Evolutionary conservation across 2,888 invertebrate genomes (phyloP), one percentile per base, ranked within the genome.

Genomic region (Tenodera sinensis): DNA sequence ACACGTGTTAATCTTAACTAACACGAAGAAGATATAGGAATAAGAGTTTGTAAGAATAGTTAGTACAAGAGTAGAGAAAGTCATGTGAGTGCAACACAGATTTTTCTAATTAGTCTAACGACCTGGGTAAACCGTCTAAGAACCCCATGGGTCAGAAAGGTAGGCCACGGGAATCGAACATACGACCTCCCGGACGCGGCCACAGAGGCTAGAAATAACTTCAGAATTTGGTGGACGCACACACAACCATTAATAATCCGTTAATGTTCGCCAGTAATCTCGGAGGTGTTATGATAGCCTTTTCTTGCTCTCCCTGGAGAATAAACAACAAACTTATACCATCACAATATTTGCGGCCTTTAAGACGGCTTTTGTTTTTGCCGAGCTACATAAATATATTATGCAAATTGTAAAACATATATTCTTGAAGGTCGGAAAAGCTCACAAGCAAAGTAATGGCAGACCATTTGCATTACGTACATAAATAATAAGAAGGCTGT

Each of bases 331-430:
- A 54, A 54, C 54, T 15, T 54, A 54, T 54, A 20, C 20, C 54
- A 3, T 71, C 54, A 71, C 20, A 71, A 25, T 71, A 87, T 42
- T 28, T 82, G 87, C 83, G n/a, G 28, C 6, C 42, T 42, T 87
- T 25, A 87, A 82, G 34, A n/a, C 42, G 34, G 20, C 87, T 87
- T 87, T 83, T 83, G 83, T 34, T n/a, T 82, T 34, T 28, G 87
- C 87, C 87, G 87, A 42, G n/a, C 28, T 12, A 82, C 87, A 87
- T 82, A 87, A 87, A 87, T 82, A 87, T 82, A 30, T 34, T 87
- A 82, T 34, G 82, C 71, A 86, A 86, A 71, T 71, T 71, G 54
- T 71, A 20, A 25, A 14, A 71, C 54, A 71, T 71, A 71, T 71
- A 71, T 71, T 71, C 6, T 20, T 20, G 54, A 15, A 71, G 54